Base-by-base conservation (phyloP, 64 coral and sea anemone species). In the Exaiptasia diaphana region DNA sequence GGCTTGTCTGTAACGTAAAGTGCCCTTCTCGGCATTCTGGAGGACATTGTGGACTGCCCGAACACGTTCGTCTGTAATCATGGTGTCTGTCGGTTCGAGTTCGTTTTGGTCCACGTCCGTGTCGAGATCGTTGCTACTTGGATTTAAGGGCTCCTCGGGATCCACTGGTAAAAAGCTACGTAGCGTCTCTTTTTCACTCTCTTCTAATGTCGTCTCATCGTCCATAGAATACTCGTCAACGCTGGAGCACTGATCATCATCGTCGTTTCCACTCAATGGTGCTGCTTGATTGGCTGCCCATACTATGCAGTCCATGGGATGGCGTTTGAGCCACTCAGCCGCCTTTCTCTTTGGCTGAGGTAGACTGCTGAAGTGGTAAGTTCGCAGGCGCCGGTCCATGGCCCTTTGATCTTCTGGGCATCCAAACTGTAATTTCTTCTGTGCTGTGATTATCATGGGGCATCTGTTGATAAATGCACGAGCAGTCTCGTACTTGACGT, bases 221-320 rank as follows among this genome's bases (percentile, higher is more conserved):
- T 48, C 1, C 5, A 29, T 15, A 4, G 17, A 20, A 1, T 71
- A 29, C 45, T 75, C 43, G 42, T 45, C 43, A 21, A 25, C 48
- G 20, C 43, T 49, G 70, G 40, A 49, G 70, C 70, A 43, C 17
- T 43, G 42, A n/a, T 15, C 60, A 24, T 46, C 60, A 18, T 81
- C 42, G 5, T 40, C 38, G 1, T 21, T 18, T 1, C 11, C 18
- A 15, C 31, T 70, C 8, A 5, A 27, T 5, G 20, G n/a, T 36
- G n/a, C 10, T 24, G 44, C 64, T 41, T 55, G 46, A 36, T 48
- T 20, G 17, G 61, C 28, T 24, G 79, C 79, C 80, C 67, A 83
- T 49, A 58, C 80, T 25, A 83, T 37, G 26, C 80, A 83, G 18
- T 71, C 44, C 80, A 72, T 83, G 9, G 80, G 44, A 30, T 82